Base-by-base conservation (phyloP, 2,797 vertebrate genomes). In the Sebastes alutus region DNA sequence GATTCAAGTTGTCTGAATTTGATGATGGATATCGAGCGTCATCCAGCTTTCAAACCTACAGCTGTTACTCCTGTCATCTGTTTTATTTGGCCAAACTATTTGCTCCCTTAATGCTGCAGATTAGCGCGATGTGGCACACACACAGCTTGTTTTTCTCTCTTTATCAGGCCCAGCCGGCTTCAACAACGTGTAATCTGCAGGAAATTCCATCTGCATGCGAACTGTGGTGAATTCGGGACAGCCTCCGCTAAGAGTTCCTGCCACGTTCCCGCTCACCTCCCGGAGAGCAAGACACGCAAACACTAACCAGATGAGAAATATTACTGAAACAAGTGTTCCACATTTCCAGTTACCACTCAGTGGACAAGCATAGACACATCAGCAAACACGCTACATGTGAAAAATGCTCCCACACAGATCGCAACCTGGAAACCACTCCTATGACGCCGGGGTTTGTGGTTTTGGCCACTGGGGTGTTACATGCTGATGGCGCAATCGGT, bases 151-250 rank as follows among this genome's bases (percentile, higher is more conserved):
- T 94, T 93, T 92, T 86, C 86, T 73, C 65, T 83, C 63, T 76
- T 91, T 91, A 94, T 94, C 89, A 75, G 86, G 71, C 76, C 78
- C 89, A 72, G 86, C 59, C 88, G 82, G 85, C 81, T 88, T 92
- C 81, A 94, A 89, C 91, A 92, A 91, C 65, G 80, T 84, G 89
- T 93, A 95, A 95, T 95, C 92, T 91, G 88, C 94, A 94, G 94
- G 95, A 96, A 96, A 95, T 96, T 96, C 94, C 94, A 93, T 90
- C 83, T 86, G 87, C 92, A 90, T 94, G 94, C 58, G 78, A 94
- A 92, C 85, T 89, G 77, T 68, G 83, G 86, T 88, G 49, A 90
- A 88, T 92, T 94, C 93, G 87, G 87, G 92, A 93, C 86, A 49
- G 32, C 72, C 77, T 92, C 87, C 81, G 85, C 77, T 68, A 75